Evolutionary conservation across 2,113 vertebrate species (phyloP), one percentile per base, ranked within the genome.

Genomic region (Lepus timidus): DNA sequence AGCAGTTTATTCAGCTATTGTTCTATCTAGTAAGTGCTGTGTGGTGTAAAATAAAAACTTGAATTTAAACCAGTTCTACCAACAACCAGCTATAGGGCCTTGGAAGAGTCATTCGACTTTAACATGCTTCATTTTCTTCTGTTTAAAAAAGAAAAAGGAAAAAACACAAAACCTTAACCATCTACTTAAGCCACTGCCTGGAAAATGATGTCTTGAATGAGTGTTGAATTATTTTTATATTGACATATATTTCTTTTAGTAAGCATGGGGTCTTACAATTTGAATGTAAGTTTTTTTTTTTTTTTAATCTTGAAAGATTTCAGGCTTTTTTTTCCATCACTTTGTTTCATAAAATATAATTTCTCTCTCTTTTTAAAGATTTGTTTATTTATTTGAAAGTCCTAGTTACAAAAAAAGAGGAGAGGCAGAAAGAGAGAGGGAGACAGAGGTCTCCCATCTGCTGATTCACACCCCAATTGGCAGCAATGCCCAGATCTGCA

Each of bases 211-310:
- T 93, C 44, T 51, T 86, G 27, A 85, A 74, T 93, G 92, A 94
- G 88, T 94, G 62, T 3, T 93, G 33, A 92, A 25, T 79, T 88
- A 74, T 68, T 96, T 95, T 86, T 88, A 73, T 82, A 71, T 82
- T 68, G 44, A 61, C 33, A 44, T 44, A 9, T 92, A n/a, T 90
- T 85, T 75, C 64, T 81, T 9, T 82, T 90, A 80, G 2, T 90
- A 67, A 90, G 78, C 27, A 27, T 70, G 44, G 17, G 27, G 29
- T 73, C 27, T 95, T 61, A 52, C 87, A 78, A 73, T 71, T 92
- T 87, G 70, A 83, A 79, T 78, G 44, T 44, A 44, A 44, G 6
- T 44, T 44, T 44, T 44, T 44, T 44, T 39, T 39, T 9, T 90
- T 92, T 79, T 51, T 73, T 1, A 4, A n/a, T 95, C 29, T 76